These are phyloP conservation scores for Indri indri DNA, from an alignment of 2,113 vertebrate species.

Conservation along the genomic window DNA sequence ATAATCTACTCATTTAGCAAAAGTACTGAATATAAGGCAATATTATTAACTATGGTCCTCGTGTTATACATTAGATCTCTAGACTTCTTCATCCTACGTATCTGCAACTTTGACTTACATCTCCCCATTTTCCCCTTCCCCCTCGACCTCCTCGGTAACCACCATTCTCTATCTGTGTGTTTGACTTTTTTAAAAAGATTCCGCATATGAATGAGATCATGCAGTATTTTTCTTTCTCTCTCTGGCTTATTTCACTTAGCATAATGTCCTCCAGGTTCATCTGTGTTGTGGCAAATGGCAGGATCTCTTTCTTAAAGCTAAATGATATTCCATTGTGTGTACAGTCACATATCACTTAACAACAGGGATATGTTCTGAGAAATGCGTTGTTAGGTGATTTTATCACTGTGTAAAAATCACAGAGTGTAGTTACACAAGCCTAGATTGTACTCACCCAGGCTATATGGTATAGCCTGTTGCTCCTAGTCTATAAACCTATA, in stretches of 20 bases:
- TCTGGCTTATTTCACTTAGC: neutral
- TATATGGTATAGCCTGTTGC: neutral
- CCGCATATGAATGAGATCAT: neutral
- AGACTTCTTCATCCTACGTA: neutral
- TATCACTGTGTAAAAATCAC: neutral
- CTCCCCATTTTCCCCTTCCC: neutral
- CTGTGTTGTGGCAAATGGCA: neutral
- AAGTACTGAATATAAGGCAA: neutral
- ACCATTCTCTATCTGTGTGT: neutral
- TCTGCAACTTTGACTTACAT: neutral
- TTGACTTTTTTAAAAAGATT: neutral
- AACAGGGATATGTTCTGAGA: neutral
- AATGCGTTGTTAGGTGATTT: neutral
- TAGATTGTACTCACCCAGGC: neutral
- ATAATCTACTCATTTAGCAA: neutral
- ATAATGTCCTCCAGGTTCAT: neutral
- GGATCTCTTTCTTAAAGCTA: neutral
- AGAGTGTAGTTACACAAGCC: neutral
- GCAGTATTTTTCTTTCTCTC: neutral
- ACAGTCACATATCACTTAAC: neutral
- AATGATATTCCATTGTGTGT: neutral
- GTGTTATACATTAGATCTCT: neutral
- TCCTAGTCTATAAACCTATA: neutral
- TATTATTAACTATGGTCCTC: neutral
- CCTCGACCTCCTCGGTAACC: neutral